Percentiles rank a stretch among this genome's conserved stretches.
Conservation (phyloP, 2,113 vertebrate species). For the Calypte anna region DNA sequence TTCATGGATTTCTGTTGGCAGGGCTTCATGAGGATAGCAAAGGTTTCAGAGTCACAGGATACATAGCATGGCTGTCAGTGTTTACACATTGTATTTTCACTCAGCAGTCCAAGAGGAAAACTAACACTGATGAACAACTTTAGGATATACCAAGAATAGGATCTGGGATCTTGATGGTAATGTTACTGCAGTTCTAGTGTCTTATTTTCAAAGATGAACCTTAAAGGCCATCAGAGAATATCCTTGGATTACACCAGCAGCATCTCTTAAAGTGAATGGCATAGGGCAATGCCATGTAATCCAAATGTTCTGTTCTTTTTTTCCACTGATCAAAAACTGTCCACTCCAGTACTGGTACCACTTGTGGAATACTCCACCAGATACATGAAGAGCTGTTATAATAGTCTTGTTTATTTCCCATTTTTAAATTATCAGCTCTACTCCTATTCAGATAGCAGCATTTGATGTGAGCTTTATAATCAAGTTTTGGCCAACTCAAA, state of each 20-base stretch:
- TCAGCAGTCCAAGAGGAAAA: not conserved
- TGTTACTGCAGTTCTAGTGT: not conserved
- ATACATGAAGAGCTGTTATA: constrained; percentile 11
- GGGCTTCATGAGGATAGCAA: not conserved
- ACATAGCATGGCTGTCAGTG: not conserved
- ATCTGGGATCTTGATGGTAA: not conserved
- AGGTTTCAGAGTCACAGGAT: accelerated
- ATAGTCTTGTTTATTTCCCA: constrained; percentile 56
- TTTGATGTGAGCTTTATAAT: not conserved
- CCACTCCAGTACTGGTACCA: not conserved
- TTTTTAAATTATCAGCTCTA: constrained; percentile 13
- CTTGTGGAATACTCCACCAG: constrained; percentile 27
- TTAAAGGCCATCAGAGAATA: not conserved
- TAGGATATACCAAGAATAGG: not conserved
- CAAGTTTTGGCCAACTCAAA: not conserved
- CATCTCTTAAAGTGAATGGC: not conserved
- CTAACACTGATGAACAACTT: not conserved
- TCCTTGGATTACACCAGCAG: not conserved
- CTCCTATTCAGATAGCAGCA: not conserved
- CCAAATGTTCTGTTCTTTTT: not conserved
- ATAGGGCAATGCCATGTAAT: not conserved
- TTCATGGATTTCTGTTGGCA: not conserved
- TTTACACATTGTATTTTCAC: not conserved
- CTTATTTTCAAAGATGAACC: not conserved
- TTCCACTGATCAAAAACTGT: not conserved